A percentile compares a stretch with the other conserved stretches of the same genome.
Conservation (phyloP, 2,113 vertebrate species). For the Mustelus asterias region DNA sequence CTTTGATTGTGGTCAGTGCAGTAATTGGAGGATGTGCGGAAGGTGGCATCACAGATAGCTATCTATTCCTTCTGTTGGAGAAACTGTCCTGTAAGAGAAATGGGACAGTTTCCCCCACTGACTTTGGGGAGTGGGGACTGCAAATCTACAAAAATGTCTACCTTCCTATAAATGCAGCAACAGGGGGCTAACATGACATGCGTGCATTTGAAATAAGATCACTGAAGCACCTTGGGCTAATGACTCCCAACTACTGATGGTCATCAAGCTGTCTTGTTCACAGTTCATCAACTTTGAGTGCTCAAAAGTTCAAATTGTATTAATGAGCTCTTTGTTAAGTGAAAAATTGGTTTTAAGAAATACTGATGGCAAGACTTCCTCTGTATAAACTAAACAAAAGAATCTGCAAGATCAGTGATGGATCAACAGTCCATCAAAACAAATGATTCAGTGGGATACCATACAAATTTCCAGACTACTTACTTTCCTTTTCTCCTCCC, state of each 20-base stretch:
- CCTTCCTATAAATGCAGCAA: constrained; percentile 5
- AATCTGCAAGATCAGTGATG: constrained; percentile 2
- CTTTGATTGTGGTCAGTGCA: constrained; percentile 22
- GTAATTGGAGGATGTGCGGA: neutral
- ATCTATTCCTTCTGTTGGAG: neutral
- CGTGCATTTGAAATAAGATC: neutral
- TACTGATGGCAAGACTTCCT: constrained; percentile 29
- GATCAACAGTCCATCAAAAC: neutral
- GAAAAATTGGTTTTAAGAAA: neutral
- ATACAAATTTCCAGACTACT: neutral
- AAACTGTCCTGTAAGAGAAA: neutral
- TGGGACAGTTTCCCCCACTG: neutral
- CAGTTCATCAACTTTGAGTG: neutral
- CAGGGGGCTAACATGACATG: neutral
- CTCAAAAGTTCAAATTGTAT: constrained; percentile 19
- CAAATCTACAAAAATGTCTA: neutral
- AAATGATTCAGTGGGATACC: neutral
- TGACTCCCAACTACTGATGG: neutral
- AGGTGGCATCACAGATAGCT: neutral
- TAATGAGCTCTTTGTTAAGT: neutral
- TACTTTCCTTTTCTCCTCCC: neutral
- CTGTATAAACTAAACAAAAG: neutral
- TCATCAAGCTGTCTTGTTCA: neutral
- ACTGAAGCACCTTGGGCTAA: neutral
- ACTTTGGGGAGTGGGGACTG: neutral